Evolutionary conservation across 2,797 vertebrate genomes (phyloP).

Genomic region (Staurois parvus): DNA sequence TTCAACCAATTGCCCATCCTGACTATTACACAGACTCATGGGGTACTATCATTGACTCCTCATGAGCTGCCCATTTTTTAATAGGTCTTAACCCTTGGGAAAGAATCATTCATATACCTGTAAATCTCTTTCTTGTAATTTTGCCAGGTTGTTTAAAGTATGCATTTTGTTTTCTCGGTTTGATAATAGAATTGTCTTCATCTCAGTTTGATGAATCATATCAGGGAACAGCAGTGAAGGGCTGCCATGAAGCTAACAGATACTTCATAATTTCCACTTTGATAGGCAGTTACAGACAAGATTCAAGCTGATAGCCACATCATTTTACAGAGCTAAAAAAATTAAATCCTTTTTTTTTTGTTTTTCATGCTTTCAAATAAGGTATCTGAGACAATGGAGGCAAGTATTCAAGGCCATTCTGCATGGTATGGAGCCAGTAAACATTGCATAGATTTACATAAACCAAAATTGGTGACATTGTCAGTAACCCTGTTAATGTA

Average conservation of each 20-base stretch:
- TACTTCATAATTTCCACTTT: conserved; percentile 1
- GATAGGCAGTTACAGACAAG: neutral
- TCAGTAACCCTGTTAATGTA: conserved; percentile 38
- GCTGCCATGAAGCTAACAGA: neutral
- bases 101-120: neutral
- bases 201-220: neutral
- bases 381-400: no score
- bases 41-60: no score
- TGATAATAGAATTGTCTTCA: neutral
- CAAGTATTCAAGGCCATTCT: neutral
- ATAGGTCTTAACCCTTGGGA: neutral
- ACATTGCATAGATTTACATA: conserved; percentile 23
- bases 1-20: no score
- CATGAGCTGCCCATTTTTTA: neutral
- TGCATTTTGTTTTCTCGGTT: neutral
- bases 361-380: no score
- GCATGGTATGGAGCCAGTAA: neutral
- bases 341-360: no score
- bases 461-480: conserved; percentile 35
- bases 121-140: neutral
- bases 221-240: neutral
- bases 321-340: conserved; percentile 2
- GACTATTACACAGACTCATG: neutral
- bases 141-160: neutral
- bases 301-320: conserved; percentile 6